phyloP scores from a whole-genome alignment of 2,888 invertebrate genomes.

The Eurois occulta region DNA sequence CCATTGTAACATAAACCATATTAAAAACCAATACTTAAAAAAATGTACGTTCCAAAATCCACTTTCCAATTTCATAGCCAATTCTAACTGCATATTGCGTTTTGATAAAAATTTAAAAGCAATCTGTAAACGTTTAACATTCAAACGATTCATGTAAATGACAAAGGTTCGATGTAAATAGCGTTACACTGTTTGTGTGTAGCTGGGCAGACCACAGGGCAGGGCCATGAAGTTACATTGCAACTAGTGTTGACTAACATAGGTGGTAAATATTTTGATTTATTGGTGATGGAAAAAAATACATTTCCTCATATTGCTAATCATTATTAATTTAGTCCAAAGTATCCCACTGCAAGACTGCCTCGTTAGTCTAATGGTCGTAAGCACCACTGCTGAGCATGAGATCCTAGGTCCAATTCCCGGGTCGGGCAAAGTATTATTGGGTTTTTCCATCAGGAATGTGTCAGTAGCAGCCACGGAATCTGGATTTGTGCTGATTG shows the following conservation, averaged over 20 bases:
- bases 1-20: neutral
- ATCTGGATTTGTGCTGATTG: no score
- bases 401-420: no score
- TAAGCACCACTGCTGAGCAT: no score
- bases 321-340: neutral
- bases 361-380: no score
- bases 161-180: constrained; percentile 85
- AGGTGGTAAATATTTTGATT: neutral
- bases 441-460: no score
- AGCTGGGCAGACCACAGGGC: constrained; percentile 67
- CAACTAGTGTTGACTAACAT: constrained; percentile 8
- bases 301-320: neutral
- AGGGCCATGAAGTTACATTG: constrained; percentile 35
- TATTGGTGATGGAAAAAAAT: neutral
- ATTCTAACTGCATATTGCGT: constrained; percentile 56
- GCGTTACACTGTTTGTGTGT: constrained; percentile 79
- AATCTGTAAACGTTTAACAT: constrained; percentile 71
- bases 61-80: constrained; percentile 15
- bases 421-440: no score
- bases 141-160: constrained; percentile 75
- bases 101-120: constrained; percentile 75
- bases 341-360: neutral
- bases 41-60: neutral
- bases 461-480: no score
- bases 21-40: constrained; percentile 9